These are phyloP conservation scores for Phrynosoma platyrhinos DNA, from an alignment of 2,113 vertebrate genomes.

Conservation along the genomic window DNA sequence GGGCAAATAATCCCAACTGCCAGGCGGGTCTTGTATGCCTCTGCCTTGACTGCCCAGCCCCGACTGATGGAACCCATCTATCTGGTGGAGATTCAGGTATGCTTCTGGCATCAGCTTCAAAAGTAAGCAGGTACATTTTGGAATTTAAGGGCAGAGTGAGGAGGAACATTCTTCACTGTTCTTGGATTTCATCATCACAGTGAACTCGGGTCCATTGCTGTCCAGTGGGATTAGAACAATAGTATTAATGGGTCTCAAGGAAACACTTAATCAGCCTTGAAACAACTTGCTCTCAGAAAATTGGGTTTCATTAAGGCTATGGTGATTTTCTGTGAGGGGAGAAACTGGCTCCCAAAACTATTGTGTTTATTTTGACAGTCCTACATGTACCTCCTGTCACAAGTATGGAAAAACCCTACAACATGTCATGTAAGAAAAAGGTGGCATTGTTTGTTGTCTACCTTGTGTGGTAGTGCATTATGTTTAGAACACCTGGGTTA, in stretches of 20 bases:
- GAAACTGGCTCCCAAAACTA: not conserved
- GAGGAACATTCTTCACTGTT: not conserved
- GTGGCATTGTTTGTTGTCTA: not conserved
- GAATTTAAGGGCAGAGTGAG: not conserved
- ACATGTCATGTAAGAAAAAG: not conserved
- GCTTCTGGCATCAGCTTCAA: too few species aligned
- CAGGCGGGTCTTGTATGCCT: slow-evolving; percentile 67
- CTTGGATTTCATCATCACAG: not conserved
- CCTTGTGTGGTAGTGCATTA: not conserved
- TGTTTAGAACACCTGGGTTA: not conserved
- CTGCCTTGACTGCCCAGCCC: slow-evolving; percentile 64
- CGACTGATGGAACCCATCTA: slow-evolving; percentile 74
- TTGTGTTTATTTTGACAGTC: not conserved
- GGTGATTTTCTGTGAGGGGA: not conserved
- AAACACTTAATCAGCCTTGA: too few species aligned
- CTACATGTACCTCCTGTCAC: too few species aligned
- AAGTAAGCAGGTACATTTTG: not conserved
- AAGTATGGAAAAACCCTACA: not conserved
- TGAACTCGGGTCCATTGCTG: too few species aligned
- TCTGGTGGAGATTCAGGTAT: slow-evolving; percentile 75
- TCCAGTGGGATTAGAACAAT: too few species aligned
- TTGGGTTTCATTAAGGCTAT: too few species aligned
- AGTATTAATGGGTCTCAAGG: too few species aligned
- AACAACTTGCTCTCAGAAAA: too few species aligned
- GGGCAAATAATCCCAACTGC: slow-evolving; percentile 73